A percentile compares a stretch with the other conserved stretches of the same genome.
Conservation (phyloP, 35 echinoderm and acorn worm species). For the Eucidaris tribuloides region DNA sequence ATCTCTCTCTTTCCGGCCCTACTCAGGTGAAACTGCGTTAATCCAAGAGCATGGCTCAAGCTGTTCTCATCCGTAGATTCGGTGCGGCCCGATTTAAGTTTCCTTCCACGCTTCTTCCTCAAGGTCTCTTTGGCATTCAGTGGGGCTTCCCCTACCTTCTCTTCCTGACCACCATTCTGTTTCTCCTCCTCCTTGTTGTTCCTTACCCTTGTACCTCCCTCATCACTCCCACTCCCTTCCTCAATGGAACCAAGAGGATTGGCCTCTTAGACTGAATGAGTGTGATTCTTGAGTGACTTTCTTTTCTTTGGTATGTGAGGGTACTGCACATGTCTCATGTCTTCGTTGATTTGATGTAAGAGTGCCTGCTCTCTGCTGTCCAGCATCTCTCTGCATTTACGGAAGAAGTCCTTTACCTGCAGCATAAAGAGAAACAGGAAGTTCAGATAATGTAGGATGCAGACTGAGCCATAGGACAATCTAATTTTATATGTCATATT, state of each 20-base stretch:
- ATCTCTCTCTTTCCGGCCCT: slow-evolving; percentile 1
- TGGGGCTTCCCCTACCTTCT: neutral
- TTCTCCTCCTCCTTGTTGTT: slow-evolving; percentile 31
- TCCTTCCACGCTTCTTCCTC: neutral
- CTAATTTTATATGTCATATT: too few relatives aligned
- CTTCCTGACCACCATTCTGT: neutral
- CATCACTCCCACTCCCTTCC: slow-evolving; percentile 8
- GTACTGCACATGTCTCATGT: neutral
- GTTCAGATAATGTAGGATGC: too few relatives aligned
- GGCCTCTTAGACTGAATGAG: slow-evolving; percentile 1
- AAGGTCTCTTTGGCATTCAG: slow-evolving; percentile 23
- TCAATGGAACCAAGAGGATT: slow-evolving; percentile 10
- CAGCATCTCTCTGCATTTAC: slow-evolving; percentile 2
- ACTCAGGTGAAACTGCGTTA: neutral
- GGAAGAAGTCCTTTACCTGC: slow-evolving; percentile 21
- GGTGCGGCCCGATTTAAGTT: neutral
- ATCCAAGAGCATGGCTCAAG: neutral
- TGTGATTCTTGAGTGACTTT: slow-evolving; percentile 13
- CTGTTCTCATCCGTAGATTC: neutral
- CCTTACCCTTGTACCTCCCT: neutral
- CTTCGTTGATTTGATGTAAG: neutral
- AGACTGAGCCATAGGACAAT: too few relatives aligned
- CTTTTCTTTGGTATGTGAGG: slow-evolving; percentile 6
- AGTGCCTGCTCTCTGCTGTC: slow-evolving; percentile 16
- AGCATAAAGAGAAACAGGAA: neutral